These are phyloP conservation scores for Trachops cirrhosus DNA, from an alignment of 2,797 vertebrate species.

Conservation along the genomic window DNA sequence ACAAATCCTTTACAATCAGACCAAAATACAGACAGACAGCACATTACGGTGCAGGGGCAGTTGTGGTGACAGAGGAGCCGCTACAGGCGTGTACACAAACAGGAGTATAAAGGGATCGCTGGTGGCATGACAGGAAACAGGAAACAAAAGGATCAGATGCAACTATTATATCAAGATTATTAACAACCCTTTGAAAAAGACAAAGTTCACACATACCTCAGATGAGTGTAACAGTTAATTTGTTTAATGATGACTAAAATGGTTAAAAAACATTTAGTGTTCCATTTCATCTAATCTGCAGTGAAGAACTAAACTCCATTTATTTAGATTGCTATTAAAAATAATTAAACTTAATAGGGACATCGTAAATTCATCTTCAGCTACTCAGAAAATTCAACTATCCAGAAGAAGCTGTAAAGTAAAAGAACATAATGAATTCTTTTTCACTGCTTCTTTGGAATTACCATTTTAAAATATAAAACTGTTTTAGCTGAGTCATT, in stretches of 20 bases:
- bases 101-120: background rate
- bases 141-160: background rate
- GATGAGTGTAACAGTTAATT: background rate
- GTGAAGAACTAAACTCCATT: background rate
- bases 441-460: background rate
- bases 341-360: background rate
- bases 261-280: background rate
- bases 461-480: background rate
- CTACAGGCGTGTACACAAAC: no score
- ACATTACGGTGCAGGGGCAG: background rate
- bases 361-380: background rate
- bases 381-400: background rate
- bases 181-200: background rate
- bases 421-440: background rate
- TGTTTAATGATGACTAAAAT: background rate
- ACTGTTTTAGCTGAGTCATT: background rate
- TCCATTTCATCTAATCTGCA: background rate
- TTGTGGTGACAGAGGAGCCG: background rate
- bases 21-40: background rate
- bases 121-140: background rate
- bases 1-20: background rate
- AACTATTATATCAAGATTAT: background rate
- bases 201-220: background rate
- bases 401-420: background rate
- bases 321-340: conserved; percentile 12